A percentile compares a stretch with the other conserved stretches of the same genome.
Evolutionary conservation across 2,888 invertebrate genomes (phyloP).

Genomic region (Argyresthia goedartella): DNA sequence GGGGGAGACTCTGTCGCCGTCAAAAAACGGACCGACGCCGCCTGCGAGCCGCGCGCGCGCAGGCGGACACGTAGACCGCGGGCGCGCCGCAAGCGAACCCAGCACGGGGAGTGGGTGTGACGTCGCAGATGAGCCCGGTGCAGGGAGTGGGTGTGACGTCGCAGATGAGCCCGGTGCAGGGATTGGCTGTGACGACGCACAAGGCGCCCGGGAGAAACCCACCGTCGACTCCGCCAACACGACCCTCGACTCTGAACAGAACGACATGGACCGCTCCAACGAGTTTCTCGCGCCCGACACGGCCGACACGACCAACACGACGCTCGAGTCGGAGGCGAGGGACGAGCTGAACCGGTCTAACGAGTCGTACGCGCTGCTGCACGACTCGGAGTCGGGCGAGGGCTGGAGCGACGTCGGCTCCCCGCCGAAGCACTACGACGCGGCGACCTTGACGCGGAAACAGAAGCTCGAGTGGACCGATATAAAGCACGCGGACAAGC

Average conservation of each 20-base stretch:
- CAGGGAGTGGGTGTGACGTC: conserved; percentile 21
- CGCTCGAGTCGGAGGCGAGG: conserved; percentile 42
- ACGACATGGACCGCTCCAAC: conserved; percentile 34
- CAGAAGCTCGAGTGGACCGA: conserved; percentile 41
- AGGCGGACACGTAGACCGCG: conserved; percentile 38
- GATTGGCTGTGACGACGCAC: background rate
- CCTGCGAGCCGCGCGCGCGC: conserved; percentile 74
- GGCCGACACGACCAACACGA: conserved; percentile 41
- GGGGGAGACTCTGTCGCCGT: too few relatives aligned
- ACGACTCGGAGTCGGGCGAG: too few relatives aligned
- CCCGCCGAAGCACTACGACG: conserved; percentile 16
- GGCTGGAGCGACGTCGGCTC: conserved; percentile 39
- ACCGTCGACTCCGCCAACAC: conserved; percentile 23
- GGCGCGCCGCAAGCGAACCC: too few relatives aligned
- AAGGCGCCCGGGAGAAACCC: conserved; percentile 18
- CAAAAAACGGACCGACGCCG: conserved; percentile 85
- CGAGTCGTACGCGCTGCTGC: conserved; percentile 56
- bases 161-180: conserved; percentile 9
- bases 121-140: conserved; percentile 30
- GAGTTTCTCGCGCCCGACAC: conserved; percentile 52
- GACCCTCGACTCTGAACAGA: conserved; percentile 22
- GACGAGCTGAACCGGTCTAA: conserved; percentile 58
- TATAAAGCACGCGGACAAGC: conserved; percentile 24
- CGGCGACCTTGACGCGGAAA: conserved; percentile 25
- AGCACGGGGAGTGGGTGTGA: conserved; percentile 65